Conservation (phyloP, 2,113 vertebrate genomes). For the Cinclus mexicanus region DNA sequence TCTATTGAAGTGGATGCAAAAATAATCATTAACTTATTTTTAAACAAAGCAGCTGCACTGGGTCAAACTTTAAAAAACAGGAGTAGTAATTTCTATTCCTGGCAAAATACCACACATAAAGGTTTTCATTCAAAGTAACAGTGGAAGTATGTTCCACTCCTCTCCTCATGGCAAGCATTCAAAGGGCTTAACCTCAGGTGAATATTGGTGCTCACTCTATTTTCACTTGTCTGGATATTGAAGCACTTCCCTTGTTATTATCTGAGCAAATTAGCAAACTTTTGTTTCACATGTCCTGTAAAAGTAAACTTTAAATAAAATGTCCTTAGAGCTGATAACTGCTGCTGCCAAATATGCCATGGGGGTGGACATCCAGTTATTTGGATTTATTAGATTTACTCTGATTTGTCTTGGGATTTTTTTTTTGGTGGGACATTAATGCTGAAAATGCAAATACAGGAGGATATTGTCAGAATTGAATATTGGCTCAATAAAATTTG, state of each 20-base stretch:
- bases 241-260: slow-evolving; percentile 2
- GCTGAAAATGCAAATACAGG: background rate
- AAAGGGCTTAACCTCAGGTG: background rate
- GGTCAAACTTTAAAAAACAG: slow-evolving; percentile 28
- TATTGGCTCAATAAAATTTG: background rate
- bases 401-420: background rate
- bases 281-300: background rate
- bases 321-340: background rate
- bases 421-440: background rate
- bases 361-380: background rate
- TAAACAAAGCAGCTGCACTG: slow-evolving; percentile 50
- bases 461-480: background rate
- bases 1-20: slow-evolving; percentile 26
- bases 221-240: slow-evolving; percentile 20
- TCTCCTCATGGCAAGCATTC: background rate
- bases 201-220: background rate
- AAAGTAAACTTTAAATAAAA: background rate
- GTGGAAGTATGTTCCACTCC: background rate
- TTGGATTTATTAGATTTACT: slow-evolving; percentile 14
- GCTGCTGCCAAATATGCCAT: background rate
- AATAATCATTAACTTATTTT: slow-evolving; percentile 8
- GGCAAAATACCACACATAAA: background rate
- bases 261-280: slow-evolving; percentile 1
- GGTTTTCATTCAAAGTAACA: background rate
- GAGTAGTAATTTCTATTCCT: background rate